A percentile compares a stretch with the other conserved stretches of the same genome.
Conservation (phyloP, 2,797 vertebrate genomes). For the Onychomys leucogaster region DNA sequence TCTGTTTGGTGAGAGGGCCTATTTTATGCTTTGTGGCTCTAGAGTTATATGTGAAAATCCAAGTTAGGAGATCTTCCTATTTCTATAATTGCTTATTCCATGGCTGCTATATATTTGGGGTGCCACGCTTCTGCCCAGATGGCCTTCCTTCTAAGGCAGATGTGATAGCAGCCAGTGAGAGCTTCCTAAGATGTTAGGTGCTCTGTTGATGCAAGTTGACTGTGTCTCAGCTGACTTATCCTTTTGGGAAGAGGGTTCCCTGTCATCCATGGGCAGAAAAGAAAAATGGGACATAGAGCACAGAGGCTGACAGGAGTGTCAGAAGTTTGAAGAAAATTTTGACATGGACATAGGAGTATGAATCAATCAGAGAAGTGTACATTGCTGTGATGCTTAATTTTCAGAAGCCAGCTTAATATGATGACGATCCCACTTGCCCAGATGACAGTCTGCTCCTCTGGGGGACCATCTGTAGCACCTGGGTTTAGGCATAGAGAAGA, state of each 20-base stretch:
- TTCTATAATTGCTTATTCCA: conserved; percentile 17
- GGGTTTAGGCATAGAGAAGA: neutral
- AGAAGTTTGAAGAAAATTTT: neutral
- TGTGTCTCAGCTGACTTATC: neutral
- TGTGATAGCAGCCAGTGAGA: neutral
- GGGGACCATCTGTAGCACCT: neutral
- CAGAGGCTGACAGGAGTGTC: neutral
- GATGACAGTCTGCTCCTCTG: neutral
- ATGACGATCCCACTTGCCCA: neutral
- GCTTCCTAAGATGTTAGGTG: neutral
- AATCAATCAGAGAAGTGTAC: neutral
- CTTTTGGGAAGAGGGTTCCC: neutral
- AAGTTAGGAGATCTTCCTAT: neutral
- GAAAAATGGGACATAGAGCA: neutral
- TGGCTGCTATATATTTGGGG: neutral
- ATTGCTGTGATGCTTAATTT: neutral
- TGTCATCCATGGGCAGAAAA: neutral
- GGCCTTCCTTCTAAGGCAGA: neutral
- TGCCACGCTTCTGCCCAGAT: neutral
- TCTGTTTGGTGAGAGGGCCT: neutral
- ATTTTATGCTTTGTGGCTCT: neutral
- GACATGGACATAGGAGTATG: neutral
- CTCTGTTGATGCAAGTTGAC: neutral
- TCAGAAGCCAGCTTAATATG: neutral
- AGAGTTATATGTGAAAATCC: neutral